Evolutionary conservation across 2,888 invertebrate species (phyloP), one percentile per base, ranked within the genome.

Genomic region (Anagyrus pseudococci): DNA sequence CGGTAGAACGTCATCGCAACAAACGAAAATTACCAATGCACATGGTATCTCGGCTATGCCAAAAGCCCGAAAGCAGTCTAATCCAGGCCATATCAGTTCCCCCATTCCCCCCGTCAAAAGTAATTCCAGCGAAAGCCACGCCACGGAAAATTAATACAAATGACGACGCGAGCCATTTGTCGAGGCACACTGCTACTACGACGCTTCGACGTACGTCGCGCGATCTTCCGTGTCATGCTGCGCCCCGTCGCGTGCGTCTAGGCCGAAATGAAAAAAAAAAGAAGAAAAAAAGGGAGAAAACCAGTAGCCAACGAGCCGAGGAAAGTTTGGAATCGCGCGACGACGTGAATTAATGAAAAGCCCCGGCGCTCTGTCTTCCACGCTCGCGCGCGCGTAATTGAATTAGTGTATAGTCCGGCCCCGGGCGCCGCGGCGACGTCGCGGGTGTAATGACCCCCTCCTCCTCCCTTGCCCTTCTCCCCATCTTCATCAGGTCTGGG

Each of bases 361-460:
- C 40, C 25, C 17, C 8, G n/a, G 52, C 75, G 71, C 71, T 70
- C 74, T 29, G 73, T 74, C 70, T 73, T 44, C 63, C 43, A 52
- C 33, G 52, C 22, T 20, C 58, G 23, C 55, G 64, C 59, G 29
- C 17, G 23, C 43, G 44, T 59, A 63, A 58, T 59, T 59, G 55
- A 63, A 63, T 63, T 58, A 63, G 37, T 52, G 52, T 43, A 52
- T 50, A 15, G 53, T n/a, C 20, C 19, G 33, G 2, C 15, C 19
- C 26, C 13, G 33, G 2, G 15, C 4, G 20, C 7, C 48, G 25
- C n/a, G 2, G n/a, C n/a, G 3, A 20, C 26, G 54, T 19, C 33
- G 22, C 68, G 72, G 70, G 75, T 72, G 73, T 75, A 77, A 77
- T 70, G 77, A 77, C 77, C 77, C 71, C n/a, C n/a, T n/a, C n/a